These are phyloP conservation scores for Stegastes partitus DNA, from an alignment of 2,113 vertebrate genomes.

Conservation along the genomic window DNA sequence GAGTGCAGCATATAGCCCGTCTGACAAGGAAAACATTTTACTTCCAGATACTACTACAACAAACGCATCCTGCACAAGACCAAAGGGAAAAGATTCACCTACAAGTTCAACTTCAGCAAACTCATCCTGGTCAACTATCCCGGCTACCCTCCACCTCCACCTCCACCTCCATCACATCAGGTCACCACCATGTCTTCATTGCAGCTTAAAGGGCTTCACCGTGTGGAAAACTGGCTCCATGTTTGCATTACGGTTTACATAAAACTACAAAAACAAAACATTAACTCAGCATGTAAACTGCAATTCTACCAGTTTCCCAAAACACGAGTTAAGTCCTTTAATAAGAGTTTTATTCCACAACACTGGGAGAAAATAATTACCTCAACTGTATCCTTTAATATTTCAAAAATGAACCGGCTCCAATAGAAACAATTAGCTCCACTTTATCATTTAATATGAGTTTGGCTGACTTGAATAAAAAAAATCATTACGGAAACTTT, in stretches of 20 bases:
- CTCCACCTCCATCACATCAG: slow-evolving; percentile 31
- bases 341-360: slow-evolving; percentile 46
- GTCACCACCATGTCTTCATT: slow-evolving; percentile 9
- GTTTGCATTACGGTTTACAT: not conserved
- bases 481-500: slow-evolving; percentile 31
- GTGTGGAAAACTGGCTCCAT: not conserved
- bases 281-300: not conserved
- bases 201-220: slow-evolving; percentile 12
- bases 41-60: slow-evolving; percentile 90
- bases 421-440: slow-evolving; percentile 30
- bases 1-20: not conserved
- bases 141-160: slow-evolving; percentile 27
- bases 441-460: slow-evolving; percentile 50
- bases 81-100: slow-evolving; percentile 92
- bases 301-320: slow-evolving; percentile 10
- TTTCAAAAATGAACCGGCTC: not conserved
- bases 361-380: slow-evolving; percentile 7
- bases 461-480: slow-evolving; percentile 33
- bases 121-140: slow-evolving; percentile 86
- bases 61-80: slow-evolving; percentile 91
- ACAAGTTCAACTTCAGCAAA: slow-evolving; percentile 93
- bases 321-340: not conserved
- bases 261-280: too few species aligned
- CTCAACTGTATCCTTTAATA: not conserved
- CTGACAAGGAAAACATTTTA: slow-evolving; percentile 33